Percentiles rank a stretch among this genome's conserved stretches.
phyloP scores from a whole-genome alignment of 2,113 vertebrate species.

The Chloebia gouldiae region DNA sequence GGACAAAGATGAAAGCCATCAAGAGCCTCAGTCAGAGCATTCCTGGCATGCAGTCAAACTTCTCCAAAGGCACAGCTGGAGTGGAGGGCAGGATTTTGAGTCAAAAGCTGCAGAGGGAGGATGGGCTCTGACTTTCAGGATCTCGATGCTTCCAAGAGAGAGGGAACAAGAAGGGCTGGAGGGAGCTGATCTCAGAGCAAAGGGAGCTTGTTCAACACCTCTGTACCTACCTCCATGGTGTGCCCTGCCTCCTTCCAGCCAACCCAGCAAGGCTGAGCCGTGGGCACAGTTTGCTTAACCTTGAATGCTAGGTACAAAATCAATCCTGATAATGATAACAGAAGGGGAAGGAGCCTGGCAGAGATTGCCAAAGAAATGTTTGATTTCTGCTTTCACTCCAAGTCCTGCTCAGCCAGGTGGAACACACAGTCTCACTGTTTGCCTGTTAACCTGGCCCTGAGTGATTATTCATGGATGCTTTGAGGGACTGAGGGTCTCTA shows the following conservation, averaged over 20 bases:
- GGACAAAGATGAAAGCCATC: not conserved
- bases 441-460: not conserved
- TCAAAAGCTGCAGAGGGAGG: not conserved
- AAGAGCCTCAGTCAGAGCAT: not conserved
- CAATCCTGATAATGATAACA: not conserved
- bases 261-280: not conserved
- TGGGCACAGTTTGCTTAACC: not conserved
- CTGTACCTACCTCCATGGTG: not conserved
- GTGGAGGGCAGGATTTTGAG: not conserved
- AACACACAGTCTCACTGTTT: not conserved
- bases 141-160: not conserved
- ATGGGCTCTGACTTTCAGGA: not conserved
- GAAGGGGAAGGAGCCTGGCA: conserved; percentile 2
- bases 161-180: not conserved
- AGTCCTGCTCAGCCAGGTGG: conserved; percentile 4
- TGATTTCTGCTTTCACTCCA: conserved; percentile 18
- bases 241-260: not conserved
- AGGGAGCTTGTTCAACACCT: not conserved
- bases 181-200: not conserved
- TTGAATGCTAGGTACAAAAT: not conserved
- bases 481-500: not conserved
- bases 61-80: not conserved
- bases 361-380: conserved; percentile 13
- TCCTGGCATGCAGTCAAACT: not conserved
- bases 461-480: not conserved